Base-by-base conservation (phyloP, 1,140 invertebrate genomes). In the Cheumatopsyche charites region DNA sequence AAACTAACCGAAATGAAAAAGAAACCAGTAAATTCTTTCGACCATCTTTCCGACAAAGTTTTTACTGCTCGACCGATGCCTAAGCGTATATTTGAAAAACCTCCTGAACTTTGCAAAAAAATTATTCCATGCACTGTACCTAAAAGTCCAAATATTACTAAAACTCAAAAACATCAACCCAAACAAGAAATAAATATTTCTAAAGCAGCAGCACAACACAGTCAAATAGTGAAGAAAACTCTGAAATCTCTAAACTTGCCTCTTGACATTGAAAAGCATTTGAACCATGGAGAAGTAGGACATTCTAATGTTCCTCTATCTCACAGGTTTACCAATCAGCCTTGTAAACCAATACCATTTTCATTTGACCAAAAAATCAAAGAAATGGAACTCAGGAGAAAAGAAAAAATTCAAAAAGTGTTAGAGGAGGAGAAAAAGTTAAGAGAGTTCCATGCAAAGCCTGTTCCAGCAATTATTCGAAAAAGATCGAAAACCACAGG, bases 311-410 rank as follows among this genome's bases (percentile, higher is more conserved):
- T 85, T 5, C 80, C 79, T 7, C 61, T 75, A 7, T 66, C 73
- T n/a, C 55, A 77, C 62, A 77, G 62, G 11, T 49, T 69, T 17
- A 78, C 75, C 42, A 23, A 43, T n/a, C 78, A 77, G 25, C 78
- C 75, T 21, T 79, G 79, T 1, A 78, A 78, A 67, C 70, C 79
- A 3, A 41, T 67, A 13, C 83, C 88, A 19, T 89, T 88, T 71
- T 84, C 82, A 52, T 88, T 89, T 78, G 87, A 88, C 66, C 78
- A 80, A 26, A 79, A 85, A 0, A 83, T 86, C 62, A 85, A 84
- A 74, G 79, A 83, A 26, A 79, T 81, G 61, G 74, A 82, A 58
- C 76, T 76, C 13, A 83, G 80, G 72, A 87, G 86, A 73, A 82
- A 86, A 76, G 81, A 86, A 70, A 87, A 86, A 77, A 80, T 88